Base-by-base conservation (phyloP, 2,888 invertebrate genomes). In the Laothoe populi region DNA sequence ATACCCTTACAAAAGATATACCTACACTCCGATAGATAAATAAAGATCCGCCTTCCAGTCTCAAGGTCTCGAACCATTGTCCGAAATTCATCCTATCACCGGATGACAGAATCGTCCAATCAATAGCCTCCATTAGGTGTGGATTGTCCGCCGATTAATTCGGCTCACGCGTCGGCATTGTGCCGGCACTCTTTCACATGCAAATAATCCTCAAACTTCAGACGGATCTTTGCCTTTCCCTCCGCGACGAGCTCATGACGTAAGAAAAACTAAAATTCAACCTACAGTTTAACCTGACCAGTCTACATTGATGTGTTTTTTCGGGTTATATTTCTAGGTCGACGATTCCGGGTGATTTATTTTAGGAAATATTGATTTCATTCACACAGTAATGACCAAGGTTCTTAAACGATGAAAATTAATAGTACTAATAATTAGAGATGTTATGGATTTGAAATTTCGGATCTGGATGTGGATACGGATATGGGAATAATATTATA, bases 51-150 rank as follows among this genome's bases (percentile, higher is more conserved):
- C 21, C 46, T 8, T 8, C 2, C 26, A 26, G 3, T 49, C 49
- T 8, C 26, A 19, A 53, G 35, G 31, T 19, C 0, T 19, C 19
- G 4, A 19, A 1, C 46, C 46, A 13, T 53, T 35, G 35, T 53
- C 31, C 53, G 0, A 48, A n/a, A 48, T 24, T 48, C 24, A 10
- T 2, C 16, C 31, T 16, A 53, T 53, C 49, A 19, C 19, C n/a
- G n/a, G 26, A 31, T 31, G 31, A 10, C n/a, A 2, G 13, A 53
- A 26, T 24, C 21, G 21, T 44, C 19, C 49, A 42, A 61, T 61
- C 60, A 44, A 61, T 61, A 61, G 42, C 40, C 24, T 24, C 53
- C 60, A 61, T 61, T 61, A 61, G 60, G 26, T 19, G 38, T 19
- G n/a, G 16, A 49, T 49, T 60, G 60, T 53, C 24, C 49, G 35